Evolutionary conservation across 2,113 vertebrate species (phyloP).

Genomic region (Neotragus moschatus): DNA sequence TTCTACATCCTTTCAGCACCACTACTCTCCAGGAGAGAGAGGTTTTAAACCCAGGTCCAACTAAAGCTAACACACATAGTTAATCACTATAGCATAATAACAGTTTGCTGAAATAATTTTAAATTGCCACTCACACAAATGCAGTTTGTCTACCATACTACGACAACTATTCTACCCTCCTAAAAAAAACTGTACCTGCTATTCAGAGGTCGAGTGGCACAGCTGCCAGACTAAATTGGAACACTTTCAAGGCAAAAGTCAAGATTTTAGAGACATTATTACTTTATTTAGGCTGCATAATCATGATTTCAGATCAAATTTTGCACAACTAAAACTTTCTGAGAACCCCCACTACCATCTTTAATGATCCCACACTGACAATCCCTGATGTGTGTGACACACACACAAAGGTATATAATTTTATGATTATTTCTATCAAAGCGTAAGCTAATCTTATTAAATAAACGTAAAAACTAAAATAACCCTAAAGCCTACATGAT

Average conservation of each 20-base stretch:
- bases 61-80: neutral
- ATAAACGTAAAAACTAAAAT: conserved; percentile 35
- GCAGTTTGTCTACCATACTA: neutral
- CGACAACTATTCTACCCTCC: neutral
- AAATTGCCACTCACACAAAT: neutral
- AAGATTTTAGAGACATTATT: neutral
- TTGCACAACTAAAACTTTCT: conserved; percentile 9
- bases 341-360: neutral
- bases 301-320: conserved; percentile 14
- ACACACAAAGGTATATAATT: neutral
- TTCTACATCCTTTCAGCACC: neutral
- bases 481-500: conserved; percentile 8
- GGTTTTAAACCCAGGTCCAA: neutral
- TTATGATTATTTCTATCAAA: conserved; percentile 1
- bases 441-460: neutral
- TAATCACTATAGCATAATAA: neutral
- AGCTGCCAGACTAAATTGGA: neutral
- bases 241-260: neutral
- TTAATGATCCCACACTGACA: neutral
- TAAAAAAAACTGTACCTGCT: neutral
- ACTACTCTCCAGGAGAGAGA: neutral
- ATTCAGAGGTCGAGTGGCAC: neutral
- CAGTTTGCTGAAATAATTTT: neutral
- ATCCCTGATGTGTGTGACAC: neutral
- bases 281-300: conserved; percentile 8